phyloP scores from a whole-genome alignment of 2,113 vertebrate species.

The Notothenia coriiceps region DNA sequence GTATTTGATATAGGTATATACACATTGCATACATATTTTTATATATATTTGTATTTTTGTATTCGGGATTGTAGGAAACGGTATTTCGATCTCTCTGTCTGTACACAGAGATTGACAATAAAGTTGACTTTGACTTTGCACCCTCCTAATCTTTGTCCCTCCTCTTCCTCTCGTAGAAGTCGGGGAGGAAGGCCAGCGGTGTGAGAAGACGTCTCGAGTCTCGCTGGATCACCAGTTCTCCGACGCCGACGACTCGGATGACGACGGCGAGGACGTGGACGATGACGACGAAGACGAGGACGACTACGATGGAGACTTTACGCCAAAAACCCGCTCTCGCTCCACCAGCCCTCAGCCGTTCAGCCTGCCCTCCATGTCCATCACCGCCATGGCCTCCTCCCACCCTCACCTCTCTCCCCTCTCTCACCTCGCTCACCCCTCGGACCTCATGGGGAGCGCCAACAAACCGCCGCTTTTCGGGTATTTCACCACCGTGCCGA shows the following conservation, averaged over 20 bases:
- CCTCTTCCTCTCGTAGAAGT: slow-evolving; percentile 57
- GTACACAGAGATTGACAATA: no score
- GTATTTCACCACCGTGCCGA: slow-evolving; percentile 94
- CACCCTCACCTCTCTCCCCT: slow-evolving; percentile 77
- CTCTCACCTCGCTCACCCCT: slow-evolving; percentile 77
- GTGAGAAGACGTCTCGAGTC: slow-evolving; percentile 85
- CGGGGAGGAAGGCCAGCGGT: slow-evolving; percentile 89
- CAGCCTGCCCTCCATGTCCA: slow-evolving; percentile 87
- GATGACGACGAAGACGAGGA: slow-evolving; percentile 96
- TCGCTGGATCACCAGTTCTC: slow-evolving; percentile 95
- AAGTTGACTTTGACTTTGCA: no score
- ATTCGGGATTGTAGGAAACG: no score
- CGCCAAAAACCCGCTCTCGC: slow-evolving; percentile 95
- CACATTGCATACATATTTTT: no score
- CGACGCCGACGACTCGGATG: slow-evolving; percentile 94
- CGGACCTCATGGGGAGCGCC: slow-evolving; percentile 81
- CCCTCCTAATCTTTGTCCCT: neutral
- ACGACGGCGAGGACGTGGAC: slow-evolving; percentile 94
- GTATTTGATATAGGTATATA: no score
- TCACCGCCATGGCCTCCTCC: slow-evolving; percentile 84
- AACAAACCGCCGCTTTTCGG: slow-evolving; percentile 90
- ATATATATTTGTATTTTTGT: no score
- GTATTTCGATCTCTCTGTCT: no score
- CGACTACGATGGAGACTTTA: slow-evolving; percentile 95
- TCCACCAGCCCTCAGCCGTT: slow-evolving; percentile 95